These are phyloP conservation scores for Catocala nupta DNA, from an alignment of 2,888 invertebrate species.

Conservation along the genomic window DNA sequence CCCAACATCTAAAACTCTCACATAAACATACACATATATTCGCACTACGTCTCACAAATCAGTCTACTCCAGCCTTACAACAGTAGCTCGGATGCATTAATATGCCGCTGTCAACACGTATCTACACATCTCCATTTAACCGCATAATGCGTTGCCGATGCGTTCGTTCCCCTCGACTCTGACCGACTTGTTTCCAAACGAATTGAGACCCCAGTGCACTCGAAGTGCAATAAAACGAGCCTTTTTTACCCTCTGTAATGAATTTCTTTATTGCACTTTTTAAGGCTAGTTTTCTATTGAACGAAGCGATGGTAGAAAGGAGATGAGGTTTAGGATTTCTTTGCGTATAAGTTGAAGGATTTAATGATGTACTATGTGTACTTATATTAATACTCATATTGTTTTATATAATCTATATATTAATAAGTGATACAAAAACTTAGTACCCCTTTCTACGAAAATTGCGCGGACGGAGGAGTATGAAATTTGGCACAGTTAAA, in stretches of 20 bases:
- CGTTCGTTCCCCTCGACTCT: constrained; percentile 37
- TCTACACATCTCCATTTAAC: constrained; percentile 22
- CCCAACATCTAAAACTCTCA: too few relatives aligned
- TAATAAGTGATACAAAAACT: too few relatives aligned
- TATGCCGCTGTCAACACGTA: constrained; percentile 10
- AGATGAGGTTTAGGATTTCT: background rate
- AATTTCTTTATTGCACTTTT: constrained; percentile 47
- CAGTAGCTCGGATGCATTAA: background rate
- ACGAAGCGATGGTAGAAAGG: background rate
- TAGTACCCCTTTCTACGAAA: too few relatives aligned
- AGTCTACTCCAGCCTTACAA: background rate
- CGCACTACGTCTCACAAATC: background rate
- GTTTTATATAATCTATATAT: too few relatives aligned
- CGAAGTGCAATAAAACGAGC: constrained; percentile 45
- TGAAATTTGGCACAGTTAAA: too few relatives aligned
- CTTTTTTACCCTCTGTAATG: constrained; percentile 43
- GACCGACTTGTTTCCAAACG: constrained; percentile 53
- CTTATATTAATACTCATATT: too few relatives aligned
- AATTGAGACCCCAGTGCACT: constrained; percentile 41
- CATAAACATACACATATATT: constrained; percentile 1
- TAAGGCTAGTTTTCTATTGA: constrained; percentile 4
- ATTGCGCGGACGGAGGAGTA: too few relatives aligned
- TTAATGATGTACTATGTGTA: too few relatives aligned
- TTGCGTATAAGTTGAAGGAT: constrained; percentile 4
- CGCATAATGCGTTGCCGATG: constrained; percentile 26